A percentile compares a stretch with the other conserved stretches of the same genome.
phyloP scores from a whole-genome alignment of 1,140 invertebrate species.

The Belonocnema kinseyi region DNA sequence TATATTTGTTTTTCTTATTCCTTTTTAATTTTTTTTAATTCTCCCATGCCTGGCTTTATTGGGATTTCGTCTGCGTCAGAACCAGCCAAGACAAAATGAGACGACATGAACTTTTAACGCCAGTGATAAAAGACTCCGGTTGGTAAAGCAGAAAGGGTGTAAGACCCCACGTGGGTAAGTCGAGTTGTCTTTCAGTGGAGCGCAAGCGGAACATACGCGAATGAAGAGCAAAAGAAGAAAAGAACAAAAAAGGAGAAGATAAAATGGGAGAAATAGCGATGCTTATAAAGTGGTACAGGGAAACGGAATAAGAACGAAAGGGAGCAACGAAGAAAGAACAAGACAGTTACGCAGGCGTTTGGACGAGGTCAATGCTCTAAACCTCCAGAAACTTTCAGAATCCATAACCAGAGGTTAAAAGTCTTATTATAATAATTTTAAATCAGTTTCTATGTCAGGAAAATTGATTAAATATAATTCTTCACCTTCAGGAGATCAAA shows the following conservation, averaged over 20 bases:
- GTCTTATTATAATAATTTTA: no score
- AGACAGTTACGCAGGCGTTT: slow-evolving; percentile 51
- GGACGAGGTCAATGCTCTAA: slow-evolving; percentile 56
- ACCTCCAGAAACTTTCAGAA: slow-evolving; percentile 30
- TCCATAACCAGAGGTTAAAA: background rate
- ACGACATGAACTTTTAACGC: no score
- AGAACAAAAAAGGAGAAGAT: slow-evolving; percentile 35
- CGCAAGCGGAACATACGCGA: background rate
- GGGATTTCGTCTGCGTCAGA: no score
- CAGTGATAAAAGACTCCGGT: background rate
- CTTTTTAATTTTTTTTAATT: no score
- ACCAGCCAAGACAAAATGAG: no score
- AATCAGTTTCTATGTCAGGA: no score
- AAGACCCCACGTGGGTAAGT: slow-evolving; percentile 1
- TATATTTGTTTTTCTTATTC: no score
- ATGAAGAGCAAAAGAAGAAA: background rate
- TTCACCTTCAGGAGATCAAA: no score
- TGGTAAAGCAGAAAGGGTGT: slow-evolving; percentile 19
- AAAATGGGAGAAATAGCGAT: slow-evolving; percentile 25
- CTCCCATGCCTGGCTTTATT: no score
- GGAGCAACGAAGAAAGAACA: slow-evolving; percentile 33
- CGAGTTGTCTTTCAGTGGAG: background rate
- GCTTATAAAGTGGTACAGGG: slow-evolving; percentile 29
- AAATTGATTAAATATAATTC: no score
- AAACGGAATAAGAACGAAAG: slow-evolving; percentile 17